Conservation (phyloP, 2,888 invertebrate species). For the Thera britannica region DNA sequence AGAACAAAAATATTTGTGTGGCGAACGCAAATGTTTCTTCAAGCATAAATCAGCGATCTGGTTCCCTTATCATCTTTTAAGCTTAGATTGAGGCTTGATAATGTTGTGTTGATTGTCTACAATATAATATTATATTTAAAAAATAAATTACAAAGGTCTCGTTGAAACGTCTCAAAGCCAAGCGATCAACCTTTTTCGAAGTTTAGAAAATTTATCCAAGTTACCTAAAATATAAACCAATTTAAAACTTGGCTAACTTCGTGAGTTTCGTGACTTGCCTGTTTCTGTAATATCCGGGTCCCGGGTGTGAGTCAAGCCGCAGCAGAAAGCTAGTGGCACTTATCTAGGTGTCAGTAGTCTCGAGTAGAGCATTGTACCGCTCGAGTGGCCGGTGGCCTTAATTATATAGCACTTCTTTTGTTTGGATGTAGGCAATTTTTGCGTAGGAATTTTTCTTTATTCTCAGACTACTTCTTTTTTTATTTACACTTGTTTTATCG, state of each 20-base stretch:
- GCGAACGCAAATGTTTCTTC: too few relatives aligned
- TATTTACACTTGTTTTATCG: too few relatives aligned
- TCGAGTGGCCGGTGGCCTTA: constrained; percentile 13
- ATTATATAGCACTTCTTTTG: constrained; percentile 19
- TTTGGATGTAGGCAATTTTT: constrained; percentile 21
- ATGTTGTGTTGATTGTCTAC: too few relatives aligned
- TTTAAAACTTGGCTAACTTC: not conserved
- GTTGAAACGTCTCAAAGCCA: too few relatives aligned
- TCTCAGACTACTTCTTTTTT: not conserved
- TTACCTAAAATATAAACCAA: not conserved
- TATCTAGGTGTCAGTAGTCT: constrained; percentile 8
- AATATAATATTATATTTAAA: too few relatives aligned
- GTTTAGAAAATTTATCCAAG: too few relatives aligned
- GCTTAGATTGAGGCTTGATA: too few relatives aligned
- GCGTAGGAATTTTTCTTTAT: not conserved
- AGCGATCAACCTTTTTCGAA: not conserved
- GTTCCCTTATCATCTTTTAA: too few relatives aligned
- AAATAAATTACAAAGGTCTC: too few relatives aligned
- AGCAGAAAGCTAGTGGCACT: not conserved
- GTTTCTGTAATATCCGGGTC: not conserved
- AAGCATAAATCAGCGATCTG: too few relatives aligned
- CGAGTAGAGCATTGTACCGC: constrained; percentile 20
- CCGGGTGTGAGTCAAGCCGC: not conserved
- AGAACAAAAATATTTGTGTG: too few relatives aligned
- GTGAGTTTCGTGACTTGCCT: not conserved